Evolutionary conservation across 2,797 vertebrate genomes (phyloP).

Genomic region (Perodicticus potto): DNA sequence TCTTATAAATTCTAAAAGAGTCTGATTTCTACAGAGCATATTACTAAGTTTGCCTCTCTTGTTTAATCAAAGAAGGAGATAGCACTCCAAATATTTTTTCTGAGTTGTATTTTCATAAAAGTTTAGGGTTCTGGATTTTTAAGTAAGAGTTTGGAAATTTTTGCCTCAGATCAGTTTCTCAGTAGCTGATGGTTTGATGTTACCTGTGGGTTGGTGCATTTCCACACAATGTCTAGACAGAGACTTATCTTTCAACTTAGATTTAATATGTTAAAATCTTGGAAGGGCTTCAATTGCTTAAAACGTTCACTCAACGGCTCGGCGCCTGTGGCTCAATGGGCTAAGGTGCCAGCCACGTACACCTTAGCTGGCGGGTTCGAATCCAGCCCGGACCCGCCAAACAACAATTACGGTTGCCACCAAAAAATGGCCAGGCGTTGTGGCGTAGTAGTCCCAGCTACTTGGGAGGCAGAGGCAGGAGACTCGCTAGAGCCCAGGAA

Average conservation of each 20-base stretch:
- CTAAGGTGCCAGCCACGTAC: too few relatives aligned
- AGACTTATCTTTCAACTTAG: background rate
- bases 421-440: too few relatives aligned
- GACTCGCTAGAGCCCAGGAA: too few relatives aligned
- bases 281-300: background rate
- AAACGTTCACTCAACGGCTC: background rate
- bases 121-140: background rate
- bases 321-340: too few relatives aligned
- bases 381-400: too few relatives aligned
- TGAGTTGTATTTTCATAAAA: background rate
- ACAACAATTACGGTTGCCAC: too few relatives aligned
- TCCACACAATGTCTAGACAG: background rate
- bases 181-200: background rate
- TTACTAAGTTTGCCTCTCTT: background rate
- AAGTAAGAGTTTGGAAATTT: background rate
- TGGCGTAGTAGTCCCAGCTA: too few relatives aligned
- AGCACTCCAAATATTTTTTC: background rate
- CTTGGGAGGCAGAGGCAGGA: too few relatives aligned
- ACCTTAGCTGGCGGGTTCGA: too few relatives aligned
- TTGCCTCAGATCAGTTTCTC: background rate
- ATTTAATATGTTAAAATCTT: background rate
- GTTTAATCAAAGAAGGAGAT: background rate
- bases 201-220: background rate
- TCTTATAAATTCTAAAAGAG: constrained; percentile 1
- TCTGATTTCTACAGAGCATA: background rate